phyloP scores from a whole-genome alignment of 35 echinoderm and acorn worm genomes.

The Hemicentrotus pulcherrimus region DNA sequence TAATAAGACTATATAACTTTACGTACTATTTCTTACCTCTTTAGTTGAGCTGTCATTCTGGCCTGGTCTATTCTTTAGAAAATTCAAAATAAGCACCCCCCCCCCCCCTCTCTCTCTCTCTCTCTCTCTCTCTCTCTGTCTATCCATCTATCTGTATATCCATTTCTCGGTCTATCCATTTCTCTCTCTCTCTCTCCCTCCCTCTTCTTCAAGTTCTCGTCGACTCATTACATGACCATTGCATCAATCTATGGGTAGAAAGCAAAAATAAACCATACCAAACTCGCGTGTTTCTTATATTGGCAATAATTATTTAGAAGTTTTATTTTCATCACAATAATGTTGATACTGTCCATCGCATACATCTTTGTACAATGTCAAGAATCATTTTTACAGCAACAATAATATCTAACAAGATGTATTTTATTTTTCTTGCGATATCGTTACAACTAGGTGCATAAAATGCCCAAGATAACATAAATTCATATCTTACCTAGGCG shows the following conservation, averaged over 20 bases:
- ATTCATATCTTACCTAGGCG: not conserved
- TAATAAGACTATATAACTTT: no score
- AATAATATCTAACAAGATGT: not conserved
- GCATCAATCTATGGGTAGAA: not conserved
- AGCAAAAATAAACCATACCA: not conserved
- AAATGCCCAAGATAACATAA: not conserved
- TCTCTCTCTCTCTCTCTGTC: not conserved
- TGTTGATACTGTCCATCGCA: slow-evolving; percentile 10
- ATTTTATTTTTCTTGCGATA: not conserved
- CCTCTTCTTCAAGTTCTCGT: not conserved
- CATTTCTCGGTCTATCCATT: not conserved
- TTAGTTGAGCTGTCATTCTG: no score
- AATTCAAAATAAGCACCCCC: no score
- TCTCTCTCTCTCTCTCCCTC: not conserved
- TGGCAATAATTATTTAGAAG: slow-evolving; percentile 9
- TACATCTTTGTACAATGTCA: not conserved
- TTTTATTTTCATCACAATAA: not conserved
- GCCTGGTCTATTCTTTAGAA: no score
- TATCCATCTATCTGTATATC: not conserved
- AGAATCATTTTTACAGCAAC: slow-evolving; percentile 7
- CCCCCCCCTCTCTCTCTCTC: not conserved
- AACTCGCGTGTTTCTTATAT: not conserved
- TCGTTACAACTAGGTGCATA: not conserved
- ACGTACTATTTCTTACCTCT: no score
- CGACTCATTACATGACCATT: not conserved